Evolutionary conservation across 92 coral and sea anemone species (phyloP), one percentile per base, ranked within the genome.

Genomic region (Phenganax marumi): DNA sequence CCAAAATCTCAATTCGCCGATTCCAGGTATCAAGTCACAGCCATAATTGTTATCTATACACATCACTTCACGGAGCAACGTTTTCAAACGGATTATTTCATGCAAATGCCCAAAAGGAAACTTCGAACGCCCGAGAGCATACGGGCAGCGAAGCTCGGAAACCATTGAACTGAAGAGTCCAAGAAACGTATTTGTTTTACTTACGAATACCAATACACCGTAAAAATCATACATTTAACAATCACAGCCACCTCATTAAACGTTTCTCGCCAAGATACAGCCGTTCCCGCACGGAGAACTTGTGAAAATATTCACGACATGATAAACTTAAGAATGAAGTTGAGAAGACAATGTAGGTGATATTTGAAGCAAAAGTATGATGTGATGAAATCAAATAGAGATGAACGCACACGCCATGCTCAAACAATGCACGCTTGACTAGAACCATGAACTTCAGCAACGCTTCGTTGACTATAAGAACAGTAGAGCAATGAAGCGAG

Each of bases 361-460:
- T 7, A 16, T 39, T 12, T 6, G 12, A 9, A 8, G 10, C 14
- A 10, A 24, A 47, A 12, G 61, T 65, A 78, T 78, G 83, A 78
- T 78, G 72, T 78, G 58, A 78, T 78, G 24, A 17, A 22, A 11
- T 25, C 68, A 19, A 50, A 48, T 23, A 50, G 48, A 53, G 53
- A 56, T 76, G 63, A 50, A 25, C 52, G 43, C 23, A 61, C 73
- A 78, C 83, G 83, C 51, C 83, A 78, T 78, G 55, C 83, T 43
- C 39, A 78, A 78, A 78, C 57, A 78, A 78, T 78, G 83, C 83
- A 78, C 83, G 83, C 73, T 78, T 78, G 73, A 49, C 14, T 78
- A 72, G 49, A 78, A 78, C 73, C 83, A 63, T 78, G 68, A 78
- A 24, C 54, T 33, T 23, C 9, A 52, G 12, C 9, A 12, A 43